phyloP scores from a whole-genome alignment of 2,113 vertebrate species.

The Hystrix cristata region DNA sequence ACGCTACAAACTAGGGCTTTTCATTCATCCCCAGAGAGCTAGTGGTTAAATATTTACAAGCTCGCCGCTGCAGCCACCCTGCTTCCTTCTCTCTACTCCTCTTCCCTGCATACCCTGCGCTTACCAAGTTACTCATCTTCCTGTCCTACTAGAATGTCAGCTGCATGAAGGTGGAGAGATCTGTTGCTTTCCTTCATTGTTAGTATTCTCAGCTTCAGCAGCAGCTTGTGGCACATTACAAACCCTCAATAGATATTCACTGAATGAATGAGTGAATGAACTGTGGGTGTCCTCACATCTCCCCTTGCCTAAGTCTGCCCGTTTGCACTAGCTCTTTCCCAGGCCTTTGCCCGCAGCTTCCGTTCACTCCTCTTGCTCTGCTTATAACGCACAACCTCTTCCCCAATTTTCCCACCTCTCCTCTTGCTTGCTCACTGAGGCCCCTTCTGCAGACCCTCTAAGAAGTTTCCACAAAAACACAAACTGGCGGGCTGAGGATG shows the following conservation, averaged over 20 bases:
- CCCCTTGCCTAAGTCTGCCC: background rate
- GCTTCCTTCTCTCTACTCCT: too few relatives aligned
- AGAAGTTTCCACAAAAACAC: background rate
- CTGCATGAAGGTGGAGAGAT: background rate
- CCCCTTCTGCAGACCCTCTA: background rate
- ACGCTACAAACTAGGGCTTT: background rate
- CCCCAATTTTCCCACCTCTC: background rate
- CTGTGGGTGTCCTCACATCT: background rate
- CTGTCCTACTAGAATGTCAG: background rate
- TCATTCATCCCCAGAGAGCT: background rate
- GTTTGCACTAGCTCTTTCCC: background rate
- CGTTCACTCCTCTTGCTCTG: too few relatives aligned
- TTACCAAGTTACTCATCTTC: background rate
- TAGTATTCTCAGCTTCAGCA: background rate
- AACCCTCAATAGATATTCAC: background rate
- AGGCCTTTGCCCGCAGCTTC: background rate
- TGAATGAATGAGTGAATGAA: background rate
- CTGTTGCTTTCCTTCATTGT: background rate
- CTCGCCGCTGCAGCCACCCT: too few relatives aligned
- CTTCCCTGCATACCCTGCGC: too few relatives aligned
- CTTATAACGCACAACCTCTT: background rate
- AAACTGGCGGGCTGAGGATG: background rate
- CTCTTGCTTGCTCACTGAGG: background rate
- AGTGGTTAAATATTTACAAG: background rate
- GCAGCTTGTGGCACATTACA: background rate